A percentile compares a stretch with the other conserved stretches of the same genome.
These are phyloP conservation scores for Thysanoteuthis rhombus DNA, from an alignment of 2,888 invertebrate species.

Conservation along the genomic window DNA sequence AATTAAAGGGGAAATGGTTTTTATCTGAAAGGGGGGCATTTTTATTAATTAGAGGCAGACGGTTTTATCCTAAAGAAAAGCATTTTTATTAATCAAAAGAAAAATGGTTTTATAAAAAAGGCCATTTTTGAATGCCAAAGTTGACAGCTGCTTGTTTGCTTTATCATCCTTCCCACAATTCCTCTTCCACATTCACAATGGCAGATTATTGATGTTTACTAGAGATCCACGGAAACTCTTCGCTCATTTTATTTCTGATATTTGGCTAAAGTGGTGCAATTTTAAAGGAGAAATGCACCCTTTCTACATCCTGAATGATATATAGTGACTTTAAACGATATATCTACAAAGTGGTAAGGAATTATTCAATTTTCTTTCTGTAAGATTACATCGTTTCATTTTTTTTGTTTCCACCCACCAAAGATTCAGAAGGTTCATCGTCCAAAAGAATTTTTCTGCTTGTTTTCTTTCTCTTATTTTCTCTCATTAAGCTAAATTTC, in stretches of 20 bases:
- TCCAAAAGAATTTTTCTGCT: neutral
- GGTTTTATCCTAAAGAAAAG: no score
- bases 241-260: neutral
- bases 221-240: neutral
- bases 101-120: no score
- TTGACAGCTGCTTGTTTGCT: neutral
- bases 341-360: neutral
- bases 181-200: neutral
- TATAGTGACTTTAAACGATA: neutral
- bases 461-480: neutral
- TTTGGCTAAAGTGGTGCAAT: neutral
- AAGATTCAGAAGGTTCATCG: neutral
- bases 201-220: neutral
- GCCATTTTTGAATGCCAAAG: no score
- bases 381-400: neutral
- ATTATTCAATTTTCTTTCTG: neutral
- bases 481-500: neutral
- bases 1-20: no score
- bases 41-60: no score
- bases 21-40: no score
- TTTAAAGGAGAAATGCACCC: neutral
- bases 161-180: neutral
- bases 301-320: neutral
- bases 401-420: neutral
- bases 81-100: no score